Conservation (phyloP, 2,888 invertebrate genomes). For the Girardia tigrina region DNA sequence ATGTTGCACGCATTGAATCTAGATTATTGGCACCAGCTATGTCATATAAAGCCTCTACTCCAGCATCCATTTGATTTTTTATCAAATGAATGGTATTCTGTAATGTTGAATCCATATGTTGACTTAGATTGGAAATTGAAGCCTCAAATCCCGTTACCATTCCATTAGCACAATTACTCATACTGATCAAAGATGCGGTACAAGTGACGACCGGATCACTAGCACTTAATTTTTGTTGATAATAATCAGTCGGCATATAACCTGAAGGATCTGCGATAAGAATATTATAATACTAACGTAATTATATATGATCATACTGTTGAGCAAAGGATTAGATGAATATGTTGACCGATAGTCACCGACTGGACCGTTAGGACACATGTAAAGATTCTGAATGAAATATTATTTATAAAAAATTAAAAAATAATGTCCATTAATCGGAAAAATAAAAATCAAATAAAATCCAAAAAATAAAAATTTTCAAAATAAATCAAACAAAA, state of each 20-base stretch:
- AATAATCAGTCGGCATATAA: conserved; percentile 19
- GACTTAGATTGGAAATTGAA: conserved; percentile 2
- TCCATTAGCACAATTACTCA: conserved; percentile 14
- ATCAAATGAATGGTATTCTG: conserved; percentile 13
- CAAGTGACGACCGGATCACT: not conserved
- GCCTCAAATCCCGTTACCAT: conserved; percentile 19
- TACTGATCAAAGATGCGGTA: not conserved
- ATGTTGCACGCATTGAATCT: not conserved
- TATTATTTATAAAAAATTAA: too few relatives aligned
- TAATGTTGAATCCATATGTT: conserved; percentile 6
- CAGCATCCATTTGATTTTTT: conserved; percentile 14
- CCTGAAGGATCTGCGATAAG: conserved; percentile 16
- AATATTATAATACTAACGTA: not conserved
- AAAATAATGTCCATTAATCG: too few relatives aligned
- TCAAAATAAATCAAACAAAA: too few relatives aligned
- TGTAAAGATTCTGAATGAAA: not conserved
- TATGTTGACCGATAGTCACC: conserved; percentile 1
- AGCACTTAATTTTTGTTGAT: conserved; percentile 19
- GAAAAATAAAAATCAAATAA: too few relatives aligned
- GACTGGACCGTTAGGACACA: conserved; percentile 10
- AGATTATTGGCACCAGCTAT: conserved; percentile 4
- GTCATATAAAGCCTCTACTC: not conserved
- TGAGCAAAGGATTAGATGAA: conserved; percentile 18
- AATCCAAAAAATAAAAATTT: not conserved
- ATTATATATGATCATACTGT: not conserved